phyloP scores from a whole-genome alignment of 2,888 invertebrate genomes.

The Caenorhabditis imperialis region DNA sequence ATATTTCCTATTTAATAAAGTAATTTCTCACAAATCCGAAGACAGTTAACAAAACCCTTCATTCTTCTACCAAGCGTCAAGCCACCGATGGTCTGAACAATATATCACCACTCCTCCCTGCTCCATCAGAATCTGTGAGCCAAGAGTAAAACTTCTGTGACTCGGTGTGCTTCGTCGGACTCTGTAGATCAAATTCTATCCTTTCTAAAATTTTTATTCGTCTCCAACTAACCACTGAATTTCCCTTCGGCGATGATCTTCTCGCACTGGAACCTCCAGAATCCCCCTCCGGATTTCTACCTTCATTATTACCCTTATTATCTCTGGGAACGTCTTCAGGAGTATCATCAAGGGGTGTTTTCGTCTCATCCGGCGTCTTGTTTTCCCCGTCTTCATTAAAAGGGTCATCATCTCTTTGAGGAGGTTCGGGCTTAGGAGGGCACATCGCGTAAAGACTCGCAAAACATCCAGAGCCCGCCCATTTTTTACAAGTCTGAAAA shows the following conservation, averaged over 20 bases:
- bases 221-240: slow-evolving; percentile 5
- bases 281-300: neutral
- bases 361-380: slow-evolving; percentile 8
- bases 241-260: neutral
- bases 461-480: slow-evolving; percentile 55
- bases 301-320: neutral
- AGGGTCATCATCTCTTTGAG: slow-evolving; percentile 35
- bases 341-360: neutral
- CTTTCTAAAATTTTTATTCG: neutral
- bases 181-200: slow-evolving; percentile 19
- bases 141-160: slow-evolving; percentile 61
- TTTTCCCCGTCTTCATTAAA: slow-evolving; percentile 18
- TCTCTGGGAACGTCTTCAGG: neutral
- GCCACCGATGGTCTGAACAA: slow-evolving; percentile 40
- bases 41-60: too few species aligned
- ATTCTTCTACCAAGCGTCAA: too few species aligned
- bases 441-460: slow-evolving; percentile 58
- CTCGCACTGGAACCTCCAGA: neutral
- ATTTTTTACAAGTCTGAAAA: slow-evolving; percentile 61
- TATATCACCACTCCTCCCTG: slow-evolving; percentile 34
- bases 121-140: slow-evolving; percentile 35
- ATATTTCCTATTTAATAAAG: slow-evolving; percentile 16
- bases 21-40: neutral
- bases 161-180: slow-evolving; percentile 45
- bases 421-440: slow-evolving; percentile 48